Evolutionary conservation across 1,140 invertebrate species (phyloP), one percentile per base, ranked within the genome.

Genomic region (Diabrotica undecimpunctata): DNA sequence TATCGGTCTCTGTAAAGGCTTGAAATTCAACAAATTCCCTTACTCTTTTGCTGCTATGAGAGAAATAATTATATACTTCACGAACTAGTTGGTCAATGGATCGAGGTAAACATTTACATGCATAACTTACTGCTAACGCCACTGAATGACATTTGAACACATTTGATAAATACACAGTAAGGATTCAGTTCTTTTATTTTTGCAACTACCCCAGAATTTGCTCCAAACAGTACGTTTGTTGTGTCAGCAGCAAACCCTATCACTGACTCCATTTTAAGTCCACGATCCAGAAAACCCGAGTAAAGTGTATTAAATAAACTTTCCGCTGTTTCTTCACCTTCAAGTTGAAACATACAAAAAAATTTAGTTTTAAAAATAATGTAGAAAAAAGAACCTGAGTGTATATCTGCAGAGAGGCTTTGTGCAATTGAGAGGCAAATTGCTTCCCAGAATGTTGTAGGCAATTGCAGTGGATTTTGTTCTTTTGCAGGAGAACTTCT

Each of bases 101-200:
- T 14, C 54, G 25, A n/a, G 77, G 79, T n/a, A 80, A 61, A 62
- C 58, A 51, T 68, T 77, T 76, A 53, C 73, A 78, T 72, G 56
- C 56, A 9, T 58, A n/a, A 37, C 56, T 58, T 60, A 60, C 58
- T 38, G 58, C 58, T 51, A 60, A 60, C 11, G 58, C 58, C 37
- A 57, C 66, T 1, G 69, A 72, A 67, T 74, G 67, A 37, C 68
- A 65, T n/a, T n/a, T n/a, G n/a, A 56, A 74, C 10, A 66, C 69
- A 71, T 41, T 71, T 71, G 36, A 72, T 60, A 54, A 72, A 74
- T 39, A 72, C 57, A 60, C 71, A 72, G 46, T 72, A 46, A 6
- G 65, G 64, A 70, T 72, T 73, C 8, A 70, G 13, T 54, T 70
- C 7, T 12, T 36, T 63, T 56, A 74, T 74, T 70, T 71, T 72